These are phyloP conservation scores for Vollenhovia emeryi DNA, from an alignment of 1,140 invertebrate species.

Conservation along the genomic window DNA sequence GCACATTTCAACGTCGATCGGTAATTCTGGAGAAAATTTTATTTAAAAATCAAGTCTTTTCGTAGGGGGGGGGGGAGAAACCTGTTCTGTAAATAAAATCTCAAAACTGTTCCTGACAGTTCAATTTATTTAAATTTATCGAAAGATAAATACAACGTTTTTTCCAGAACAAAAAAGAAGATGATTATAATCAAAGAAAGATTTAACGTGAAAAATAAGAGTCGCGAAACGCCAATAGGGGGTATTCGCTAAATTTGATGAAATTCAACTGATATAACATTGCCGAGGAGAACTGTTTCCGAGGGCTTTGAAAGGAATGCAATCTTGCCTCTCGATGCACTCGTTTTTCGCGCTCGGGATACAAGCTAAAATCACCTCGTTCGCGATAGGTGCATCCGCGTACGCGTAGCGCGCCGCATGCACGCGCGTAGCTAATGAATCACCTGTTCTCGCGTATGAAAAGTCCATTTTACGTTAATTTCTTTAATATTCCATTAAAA, in stretches of 20 bases:
- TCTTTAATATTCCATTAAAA: slow-evolving; percentile 58
- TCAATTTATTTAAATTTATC: slow-evolving; percentile 8
- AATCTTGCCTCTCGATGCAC: slow-evolving; percentile 14
- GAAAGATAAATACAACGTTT: background rate
- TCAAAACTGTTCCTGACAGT: background rate
- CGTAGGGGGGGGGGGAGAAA: background rate
- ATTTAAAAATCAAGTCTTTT: background rate
- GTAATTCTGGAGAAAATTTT: background rate
- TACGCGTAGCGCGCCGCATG: background rate
- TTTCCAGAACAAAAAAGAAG: background rate
- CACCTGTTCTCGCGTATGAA: slow-evolving; percentile 38
- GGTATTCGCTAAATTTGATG: background rate
- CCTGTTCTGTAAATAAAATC: background rate
- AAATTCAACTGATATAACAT: background rate
- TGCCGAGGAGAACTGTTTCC: background rate
- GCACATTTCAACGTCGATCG: background rate
- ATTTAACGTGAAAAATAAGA: slow-evolving; percentile 1
- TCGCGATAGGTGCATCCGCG: background rate
- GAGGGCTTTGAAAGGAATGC: background rate
- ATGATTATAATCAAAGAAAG: background rate
- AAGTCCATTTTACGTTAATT: slow-evolving; percentile 49
- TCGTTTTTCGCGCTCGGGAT: slow-evolving; percentile 11
- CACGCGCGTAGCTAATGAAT: slow-evolving; percentile 43
- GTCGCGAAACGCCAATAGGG: background rate
- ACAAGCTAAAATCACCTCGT: slow-evolving; percentile 36